Base-by-base conservation (phyloP, 2,888 invertebrate species). In the Laothoe populi region DNA sequence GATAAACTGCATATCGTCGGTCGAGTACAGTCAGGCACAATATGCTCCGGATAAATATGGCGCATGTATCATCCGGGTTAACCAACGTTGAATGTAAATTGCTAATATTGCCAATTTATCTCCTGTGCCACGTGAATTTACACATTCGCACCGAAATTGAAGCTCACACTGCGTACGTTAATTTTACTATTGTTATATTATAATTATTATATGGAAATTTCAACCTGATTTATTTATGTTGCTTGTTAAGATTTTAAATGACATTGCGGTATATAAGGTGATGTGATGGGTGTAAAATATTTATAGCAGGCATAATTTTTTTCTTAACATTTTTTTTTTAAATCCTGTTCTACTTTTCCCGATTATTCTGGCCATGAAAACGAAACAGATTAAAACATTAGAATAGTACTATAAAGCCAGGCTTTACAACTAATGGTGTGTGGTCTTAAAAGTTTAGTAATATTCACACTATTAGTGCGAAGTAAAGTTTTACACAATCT, bases 41-140 rank as follows among this genome's bases (percentile, higher is more conserved):
- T 62, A 53, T 35, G 46, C 35, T 11, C 19, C 11, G 31, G 19
- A 58, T 35, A 63, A 66, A 68, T 66, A 68, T 60, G 59, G 19
- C 42, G 23, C 63, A n/a, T 67, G 58, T 53, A 68, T 72, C 65
- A 68, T 46, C 16, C 57, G 40, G 44, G 57, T 60, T 60, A 67
- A 67, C 64, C 62, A 61, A 66, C 60, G 66, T 64, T 66, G 70
- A 63, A 70, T 67, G 68, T 70, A 71, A 72, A 70, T 74, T 66
- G 73, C 65, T 70, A 70, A 70, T 72, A 70, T 71, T 44, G 23
- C 60, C 65, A 68, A 72, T 71, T 70, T 71, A 75, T 71, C 61
- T 65, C 63, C 58, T 63, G 66, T 65, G 49, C 44, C 64, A 42
- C 62, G 66, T 60, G 64, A 69, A 72, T 74, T 66, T 69, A 73